Evolutionary conservation across 2,888 invertebrate genomes (phyloP).

Genomic region (Toxonevra muliebris): DNA sequence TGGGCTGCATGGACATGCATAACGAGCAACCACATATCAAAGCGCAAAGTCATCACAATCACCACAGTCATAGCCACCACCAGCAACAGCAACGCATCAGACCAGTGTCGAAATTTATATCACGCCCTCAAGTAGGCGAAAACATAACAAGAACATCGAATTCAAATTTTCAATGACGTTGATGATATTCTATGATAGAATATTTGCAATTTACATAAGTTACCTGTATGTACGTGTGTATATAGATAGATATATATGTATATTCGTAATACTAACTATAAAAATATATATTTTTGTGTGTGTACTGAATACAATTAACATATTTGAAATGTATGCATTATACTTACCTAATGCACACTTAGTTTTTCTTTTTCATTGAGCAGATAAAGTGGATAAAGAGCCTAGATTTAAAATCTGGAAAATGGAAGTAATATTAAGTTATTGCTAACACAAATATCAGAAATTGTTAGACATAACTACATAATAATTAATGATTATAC

Average conservation of each 20-base stretch:
- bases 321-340: conserved; percentile 17
- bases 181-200: conserved; percentile 24
- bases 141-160: conserved; percentile 21
- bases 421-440: no score
- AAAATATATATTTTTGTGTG: conserved; percentile 33
- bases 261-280: conserved; percentile 11
- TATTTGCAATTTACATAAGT: conserved; percentile 26
- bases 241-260: conserved; percentile 19
- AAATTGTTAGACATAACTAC: no score
- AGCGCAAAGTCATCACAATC: conserved; percentile 1
- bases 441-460: no score
- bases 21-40: conserved; percentile 11
- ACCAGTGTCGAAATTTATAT: conserved; percentile 41
- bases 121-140: conserved; percentile 19
- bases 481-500: no score
- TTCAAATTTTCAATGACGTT: conserved; percentile 28
- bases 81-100: conserved; percentile 34
- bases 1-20: conserved; percentile 2
- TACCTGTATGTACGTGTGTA: conserved; percentile 20
- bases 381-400: no score
- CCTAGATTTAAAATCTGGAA: no score
- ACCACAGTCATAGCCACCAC: conserved; percentile 29
- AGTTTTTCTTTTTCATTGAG: neutral
- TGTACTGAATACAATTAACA: conserved; percentile 9
- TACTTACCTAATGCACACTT: conserved; percentile 2